Evolutionary conservation across 1,140 invertebrate genomes (phyloP), one percentile per base, ranked within the genome.

Genomic region (Drosophila tsacasi): DNA sequence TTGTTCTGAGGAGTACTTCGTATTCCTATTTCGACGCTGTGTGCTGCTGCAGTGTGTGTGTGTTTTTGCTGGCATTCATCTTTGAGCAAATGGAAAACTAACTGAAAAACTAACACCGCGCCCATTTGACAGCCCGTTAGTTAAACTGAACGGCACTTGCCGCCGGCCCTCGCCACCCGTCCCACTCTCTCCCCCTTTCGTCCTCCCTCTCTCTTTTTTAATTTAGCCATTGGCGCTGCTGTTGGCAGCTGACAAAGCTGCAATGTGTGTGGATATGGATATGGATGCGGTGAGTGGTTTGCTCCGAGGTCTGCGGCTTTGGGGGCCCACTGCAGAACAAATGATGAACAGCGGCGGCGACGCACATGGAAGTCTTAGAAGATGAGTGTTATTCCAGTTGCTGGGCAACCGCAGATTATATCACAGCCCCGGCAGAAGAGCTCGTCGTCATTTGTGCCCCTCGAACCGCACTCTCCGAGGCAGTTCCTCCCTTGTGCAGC

Each of bases 401-500:
- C 55, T 54, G 80, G 58, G 35, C 75, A 67, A 76, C 81, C 69
- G 63, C 81, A 89, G 85, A 90, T 86, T 86, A 89, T 90, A 89
- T 89, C 86, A 89, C 89, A 90, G 76, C 52, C 62, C 73, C 60
- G 54, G 40, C 32, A 40, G 52, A 32, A 62, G 62, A 46, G 32
- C 66, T 68, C 76, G 60, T 79, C 81, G 62, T 76, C 77, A 59
- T 76, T 59, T n/a, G 52, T 25, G 60, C 23, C 47, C 47, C 37
- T 23, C 21, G 15, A 19, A 8, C 37, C 57, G 19, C 27, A 19
- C 37, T 21, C 44, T 3, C 3, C 30, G 46, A 27, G 21, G 19
- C 66, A 27, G 25, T 35, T 12, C n/a, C 52, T 50, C 69, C 52
- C 25, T 60, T 55, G 9, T 57, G 64, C 63, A 39, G 67, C 23